Conservation (phyloP, 2,888 invertebrate genomes). For the Hirtodrosophila confusa region DNA sequence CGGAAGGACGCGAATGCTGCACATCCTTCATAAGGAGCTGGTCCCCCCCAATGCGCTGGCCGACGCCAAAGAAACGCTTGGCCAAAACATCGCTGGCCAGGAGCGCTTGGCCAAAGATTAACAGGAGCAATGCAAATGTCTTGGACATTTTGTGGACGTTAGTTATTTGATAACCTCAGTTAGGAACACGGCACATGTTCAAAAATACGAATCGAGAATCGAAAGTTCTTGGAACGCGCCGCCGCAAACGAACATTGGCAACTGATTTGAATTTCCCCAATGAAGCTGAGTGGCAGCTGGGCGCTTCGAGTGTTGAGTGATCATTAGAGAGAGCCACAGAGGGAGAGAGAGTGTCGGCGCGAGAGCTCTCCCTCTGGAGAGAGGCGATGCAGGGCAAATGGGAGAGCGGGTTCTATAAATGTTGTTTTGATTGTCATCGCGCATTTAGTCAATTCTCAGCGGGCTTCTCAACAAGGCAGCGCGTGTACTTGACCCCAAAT, state of each 20-base stretch:
- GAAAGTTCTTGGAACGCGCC: constrained; percentile 42
- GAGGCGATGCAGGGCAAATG: not conserved
- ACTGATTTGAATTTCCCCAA: constrained; percentile 45
- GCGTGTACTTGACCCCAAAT: constrained; percentile 58
- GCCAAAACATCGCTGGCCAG: constrained; percentile 26
- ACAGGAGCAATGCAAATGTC: constrained; percentile 20
- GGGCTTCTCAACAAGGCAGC: constrained; percentile 3
- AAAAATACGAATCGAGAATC: not conserved
- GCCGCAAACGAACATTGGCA: constrained; percentile 62
- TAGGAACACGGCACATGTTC: constrained; percentile 33
- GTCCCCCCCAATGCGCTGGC: constrained; percentile 63
- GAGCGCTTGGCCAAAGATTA: constrained; percentile 37
- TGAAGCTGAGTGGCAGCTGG: constrained; percentile 9
- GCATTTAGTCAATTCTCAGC: not conserved
- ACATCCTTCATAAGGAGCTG: constrained; percentile 80
- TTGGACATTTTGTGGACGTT: constrained; percentile 40
- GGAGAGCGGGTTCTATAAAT: not conserved
- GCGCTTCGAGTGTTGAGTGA: constrained; percentile 57
- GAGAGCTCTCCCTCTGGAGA: not conserved
- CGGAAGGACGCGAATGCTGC: constrained; percentile 66
- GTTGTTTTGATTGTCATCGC: constrained; percentile 2
- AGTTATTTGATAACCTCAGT: constrained; percentile 4
- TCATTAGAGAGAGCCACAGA: constrained; percentile 28
- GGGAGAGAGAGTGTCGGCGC: constrained; percentile 5
- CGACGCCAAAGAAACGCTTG: constrained; percentile 50